phyloP scores from a whole-genome alignment of 2,797 vertebrate species.

The Manis crassicaudata region DNA sequence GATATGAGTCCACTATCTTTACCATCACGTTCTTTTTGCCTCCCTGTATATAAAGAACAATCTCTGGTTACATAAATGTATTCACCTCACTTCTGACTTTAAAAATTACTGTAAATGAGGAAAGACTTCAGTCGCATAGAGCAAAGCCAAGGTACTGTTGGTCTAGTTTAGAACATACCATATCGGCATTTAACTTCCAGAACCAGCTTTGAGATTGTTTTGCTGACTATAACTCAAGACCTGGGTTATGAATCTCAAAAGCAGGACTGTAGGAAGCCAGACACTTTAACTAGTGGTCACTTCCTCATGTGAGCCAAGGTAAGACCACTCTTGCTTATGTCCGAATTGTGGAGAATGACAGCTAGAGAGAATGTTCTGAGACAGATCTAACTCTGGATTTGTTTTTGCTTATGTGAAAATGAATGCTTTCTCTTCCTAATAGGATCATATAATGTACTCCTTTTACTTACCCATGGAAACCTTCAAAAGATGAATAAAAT shows the following conservation, averaged over 20 bases:
- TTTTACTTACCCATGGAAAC: slow-evolving; percentile 3
- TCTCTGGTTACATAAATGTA: not conserved
- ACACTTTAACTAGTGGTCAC: not conserved
- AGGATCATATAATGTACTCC: not conserved
- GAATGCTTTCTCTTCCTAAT: slow-evolving; percentile 30
- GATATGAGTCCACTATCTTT: not conserved
- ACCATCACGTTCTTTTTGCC: not conserved
- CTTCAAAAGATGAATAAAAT: not conserved
- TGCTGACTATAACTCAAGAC: not conserved
- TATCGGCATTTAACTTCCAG: slow-evolving; percentile 7
- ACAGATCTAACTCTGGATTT: not conserved
- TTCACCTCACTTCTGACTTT: not conserved
- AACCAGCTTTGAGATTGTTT: not conserved
- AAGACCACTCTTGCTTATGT: not conserved
- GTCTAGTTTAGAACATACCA: slow-evolving; percentile 7
- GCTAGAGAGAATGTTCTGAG: slow-evolving; percentile 16
- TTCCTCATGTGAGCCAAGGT: not conserved
- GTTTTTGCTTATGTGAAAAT: not conserved
- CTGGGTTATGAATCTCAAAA: slow-evolving; percentile 19
- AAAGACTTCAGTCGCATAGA: not conserved
- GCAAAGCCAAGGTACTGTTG: not conserved
- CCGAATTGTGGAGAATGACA: not conserved
- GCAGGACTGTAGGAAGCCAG: not conserved
- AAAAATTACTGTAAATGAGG: not conserved
- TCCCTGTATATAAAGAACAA: not conserved